Evolutionary conservation across 2,888 invertebrate species (phyloP).

Genomic region (Drosophila putrida): DNA sequence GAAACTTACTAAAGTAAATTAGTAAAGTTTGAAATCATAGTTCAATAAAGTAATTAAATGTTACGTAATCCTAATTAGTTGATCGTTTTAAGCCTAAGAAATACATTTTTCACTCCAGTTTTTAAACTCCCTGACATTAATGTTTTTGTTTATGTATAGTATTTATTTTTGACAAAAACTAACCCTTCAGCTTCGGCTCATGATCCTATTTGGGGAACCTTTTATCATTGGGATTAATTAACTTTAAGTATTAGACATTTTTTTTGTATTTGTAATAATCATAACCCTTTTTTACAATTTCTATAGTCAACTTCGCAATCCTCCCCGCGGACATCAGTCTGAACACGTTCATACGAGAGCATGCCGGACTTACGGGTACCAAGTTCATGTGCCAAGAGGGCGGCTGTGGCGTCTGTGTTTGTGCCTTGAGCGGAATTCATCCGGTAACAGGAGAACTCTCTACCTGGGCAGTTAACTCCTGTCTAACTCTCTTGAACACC

Average conservation of each 20-base stretch:
- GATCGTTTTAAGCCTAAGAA: neutral
- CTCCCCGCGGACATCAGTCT: constrained; percentile 86
- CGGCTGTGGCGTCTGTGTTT: constrained; percentile 89
- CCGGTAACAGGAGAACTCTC: constrained; percentile 85
- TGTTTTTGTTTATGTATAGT: no score
- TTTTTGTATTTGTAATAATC: neutral
- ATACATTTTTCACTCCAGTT: neutral
- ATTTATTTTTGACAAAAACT: no score
- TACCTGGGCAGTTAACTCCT: constrained; percentile 89
- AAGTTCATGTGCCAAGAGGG: constrained; percentile 90
- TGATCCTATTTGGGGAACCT: no score
- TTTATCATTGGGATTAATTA: no score
- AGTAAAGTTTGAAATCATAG: no score
- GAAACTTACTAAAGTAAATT: no score
- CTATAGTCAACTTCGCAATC: constrained; percentile 77
- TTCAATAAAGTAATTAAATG: neutral
- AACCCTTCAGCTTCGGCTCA: no score
- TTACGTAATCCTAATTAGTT: neutral
- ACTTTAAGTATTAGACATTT: no score
- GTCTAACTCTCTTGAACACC: constrained; percentile 88
- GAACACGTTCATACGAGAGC: constrained; percentile 87
- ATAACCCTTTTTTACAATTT: no score
- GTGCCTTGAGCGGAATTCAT: constrained; percentile 83
- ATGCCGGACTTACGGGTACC: constrained; percentile 87
- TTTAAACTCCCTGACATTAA: no score